Conservation (phyloP, 2,797 vertebrate species). For the Chaunax sp. region DNA sequence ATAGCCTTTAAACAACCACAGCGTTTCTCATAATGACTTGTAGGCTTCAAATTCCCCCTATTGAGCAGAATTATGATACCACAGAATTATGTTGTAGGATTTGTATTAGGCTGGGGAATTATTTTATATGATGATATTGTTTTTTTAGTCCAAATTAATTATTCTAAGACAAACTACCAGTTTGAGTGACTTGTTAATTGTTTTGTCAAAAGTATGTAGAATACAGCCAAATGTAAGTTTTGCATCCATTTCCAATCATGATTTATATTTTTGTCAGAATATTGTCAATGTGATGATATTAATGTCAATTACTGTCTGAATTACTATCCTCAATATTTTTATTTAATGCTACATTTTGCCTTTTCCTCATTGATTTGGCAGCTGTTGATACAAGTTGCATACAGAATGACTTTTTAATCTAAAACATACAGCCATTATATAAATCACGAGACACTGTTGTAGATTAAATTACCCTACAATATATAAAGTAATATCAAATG, state of each 20-base stretch:
- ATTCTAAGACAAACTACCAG: no score
- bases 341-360: not conserved
- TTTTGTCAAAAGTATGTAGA: not conserved
- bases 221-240: conserved; percentile 2
- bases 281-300: not conserved
- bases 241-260: not conserved
- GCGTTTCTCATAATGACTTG: not conserved
- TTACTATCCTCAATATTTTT: not conserved
- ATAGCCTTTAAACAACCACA: not conserved
- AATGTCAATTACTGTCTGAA: not conserved
- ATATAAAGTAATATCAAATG: not conserved
- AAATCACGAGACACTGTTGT: no score
- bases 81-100: not conserved
- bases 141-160: not conserved
- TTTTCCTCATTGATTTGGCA: conserved; percentile 8
- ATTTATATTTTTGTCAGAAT: not conserved
- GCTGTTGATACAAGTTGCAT: no score
- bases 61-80: not conserved
- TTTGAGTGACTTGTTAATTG: no score
- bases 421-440: no score
- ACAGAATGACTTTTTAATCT: no score
- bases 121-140: not conserved
- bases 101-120: not conserved
- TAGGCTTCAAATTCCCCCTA: not conserved
- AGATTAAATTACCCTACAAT: no score